Evolutionary conservation across 2,888 invertebrate species (phyloP), one percentile per base, ranked within the genome.

Genomic region (Ceraclea dissimilis): DNA sequence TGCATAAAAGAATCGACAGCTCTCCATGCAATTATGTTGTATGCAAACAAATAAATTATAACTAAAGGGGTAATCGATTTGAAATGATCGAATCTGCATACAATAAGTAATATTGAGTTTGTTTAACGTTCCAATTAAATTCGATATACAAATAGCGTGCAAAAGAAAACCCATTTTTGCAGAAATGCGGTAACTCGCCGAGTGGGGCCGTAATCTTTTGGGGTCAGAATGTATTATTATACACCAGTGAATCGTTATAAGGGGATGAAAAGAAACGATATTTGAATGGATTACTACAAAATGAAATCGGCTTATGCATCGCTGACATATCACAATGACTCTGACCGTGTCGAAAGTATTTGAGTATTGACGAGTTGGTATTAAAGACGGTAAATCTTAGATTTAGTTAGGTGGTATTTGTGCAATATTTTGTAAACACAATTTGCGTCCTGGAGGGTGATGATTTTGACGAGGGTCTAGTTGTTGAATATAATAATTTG

Each of bases 371-470:
- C 26, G 48, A 51, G 31, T 5, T 17, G 16, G 54, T 39, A 31
- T 51, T 54, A 54, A 51, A 53, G 56, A 56, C 51, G 51, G 52
- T 21, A 22, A 21, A 26, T 10, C 26, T 26, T 26, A 4, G 10
- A 26, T 26, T 6, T 10, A 26, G 10, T 6, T 10, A n/a, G n/a
- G n/a, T 26, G 5, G 5, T 6, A 6, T 26, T 26, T 26, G 59
- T 51, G 52, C 53, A 57, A 55, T 60, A 57, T 57, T 60, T 39
- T 60, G 57, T 39, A 60, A 60, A 60, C 60, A 57, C 60, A 57
- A 60, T 39, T 60, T 57, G 57, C 54, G 47, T 52, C 57, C 44
- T 31, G 49, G 20, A 31, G 49, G 49, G 39, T 26, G 39, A 11
- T 16, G 21, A 21, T 34, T 33, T 49, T 49, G 54, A 49, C 49